These are phyloP conservation scores for Paramuricea clavata DNA, from an alignment of 92 coral and sea anemone genomes.

Conservation along the genomic window DNA sequence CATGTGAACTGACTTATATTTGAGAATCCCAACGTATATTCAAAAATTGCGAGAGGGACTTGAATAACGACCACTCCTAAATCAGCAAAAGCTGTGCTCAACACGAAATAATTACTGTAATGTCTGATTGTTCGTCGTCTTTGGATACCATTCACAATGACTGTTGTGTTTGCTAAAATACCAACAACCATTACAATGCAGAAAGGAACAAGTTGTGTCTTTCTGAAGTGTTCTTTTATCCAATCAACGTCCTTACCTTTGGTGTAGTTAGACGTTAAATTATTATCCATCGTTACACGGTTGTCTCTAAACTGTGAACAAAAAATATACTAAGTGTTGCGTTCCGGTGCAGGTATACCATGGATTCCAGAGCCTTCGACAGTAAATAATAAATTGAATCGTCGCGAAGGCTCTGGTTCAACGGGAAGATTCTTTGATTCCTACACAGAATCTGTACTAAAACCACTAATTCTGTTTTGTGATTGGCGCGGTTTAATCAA, in stretches of 20 bases:
- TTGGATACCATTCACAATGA: conserved; percentile 18
- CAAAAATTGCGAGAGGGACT: conserved; percentile 25
- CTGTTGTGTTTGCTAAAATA: conserved; percentile 4
- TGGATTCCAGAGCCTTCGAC: too few relatives aligned
- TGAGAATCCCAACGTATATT: conserved; percentile 13
- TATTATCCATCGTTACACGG: neutral
- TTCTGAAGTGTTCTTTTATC: conserved; percentile 1
- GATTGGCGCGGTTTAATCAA: too few relatives aligned
- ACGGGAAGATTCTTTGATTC: too few relatives aligned
- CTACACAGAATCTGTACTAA: too few relatives aligned
- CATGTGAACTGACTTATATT: conserved; percentile 37
- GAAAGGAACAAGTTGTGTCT: conserved; percentile 14
- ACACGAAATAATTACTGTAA: conserved; percentile 32
- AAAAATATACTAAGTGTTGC: too few relatives aligned
- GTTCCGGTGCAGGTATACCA: too few relatives aligned
- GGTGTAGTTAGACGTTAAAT: neutral
- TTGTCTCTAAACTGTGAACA: neutral
- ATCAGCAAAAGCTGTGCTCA: conserved; percentile 39
- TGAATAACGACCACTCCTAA: conserved; percentile 31
- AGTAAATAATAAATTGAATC: too few relatives aligned
- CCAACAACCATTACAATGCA: conserved; percentile 38
- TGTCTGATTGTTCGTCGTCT: neutral
- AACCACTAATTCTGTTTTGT: too few relatives aligned
- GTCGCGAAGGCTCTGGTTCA: too few relatives aligned
- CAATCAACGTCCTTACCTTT: neutral